A percentile compares a stretch with the other conserved stretches of the same genome.
phyloP scores from a whole-genome alignment of 2,888 invertebrate genomes.

The Andrena haemorrhoa region DNA sequence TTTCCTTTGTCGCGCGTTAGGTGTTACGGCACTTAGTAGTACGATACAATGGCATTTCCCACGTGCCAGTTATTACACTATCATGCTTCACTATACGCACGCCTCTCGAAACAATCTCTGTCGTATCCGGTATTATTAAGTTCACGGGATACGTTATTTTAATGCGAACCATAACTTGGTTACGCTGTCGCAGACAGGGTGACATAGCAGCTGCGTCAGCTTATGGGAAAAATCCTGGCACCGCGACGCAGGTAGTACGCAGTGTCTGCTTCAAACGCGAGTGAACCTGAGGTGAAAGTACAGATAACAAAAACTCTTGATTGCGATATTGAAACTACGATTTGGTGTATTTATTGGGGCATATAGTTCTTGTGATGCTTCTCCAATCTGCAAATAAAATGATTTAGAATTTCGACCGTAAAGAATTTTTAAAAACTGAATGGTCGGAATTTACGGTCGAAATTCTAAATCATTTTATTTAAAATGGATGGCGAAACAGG shows the following conservation, averaged over 20 bases:
- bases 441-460: too few species aligned
- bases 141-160: conserved; percentile 63
- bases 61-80: conserved; percentile 63
- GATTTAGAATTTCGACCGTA: too few species aligned
- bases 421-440: too few species aligned
- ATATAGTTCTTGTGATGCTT: not conserved
- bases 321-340: not conserved
- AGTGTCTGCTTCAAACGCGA: not conserved
- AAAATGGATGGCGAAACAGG: too few species aligned
- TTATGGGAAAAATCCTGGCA: not conserved
- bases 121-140: conserved; percentile 62
- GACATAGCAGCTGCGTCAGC: conserved; percentile 13
- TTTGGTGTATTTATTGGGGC: not conserved
- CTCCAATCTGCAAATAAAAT: too few species aligned
- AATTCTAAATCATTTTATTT: too few species aligned
- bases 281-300: not conserved
- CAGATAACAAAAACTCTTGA: not conserved
- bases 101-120: conserved; percentile 62
- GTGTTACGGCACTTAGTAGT: conserved; percentile 69
- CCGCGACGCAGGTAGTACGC: not conserved
- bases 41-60: conserved; percentile 61
- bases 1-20: conserved; percentile 68
- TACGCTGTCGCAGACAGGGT: conserved; percentile 9
- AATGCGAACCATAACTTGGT: conserved; percentile 53
- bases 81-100: conserved; percentile 59